Base-by-base conservation (phyloP, 2,797 vertebrate genomes). In the Delichon dasypus region DNA sequence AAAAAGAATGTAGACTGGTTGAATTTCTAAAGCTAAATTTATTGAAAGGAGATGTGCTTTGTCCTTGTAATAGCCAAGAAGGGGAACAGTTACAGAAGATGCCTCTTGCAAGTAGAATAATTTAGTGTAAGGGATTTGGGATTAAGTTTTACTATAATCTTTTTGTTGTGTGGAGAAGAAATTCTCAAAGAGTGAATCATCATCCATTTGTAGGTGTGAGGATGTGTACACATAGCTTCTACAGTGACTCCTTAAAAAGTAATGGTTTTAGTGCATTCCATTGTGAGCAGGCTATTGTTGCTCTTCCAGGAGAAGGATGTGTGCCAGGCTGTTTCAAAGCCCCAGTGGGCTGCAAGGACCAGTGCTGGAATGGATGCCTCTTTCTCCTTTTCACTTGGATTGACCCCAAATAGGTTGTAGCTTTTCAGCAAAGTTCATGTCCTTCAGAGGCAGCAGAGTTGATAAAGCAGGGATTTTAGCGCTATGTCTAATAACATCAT, bases 221-320 rank as follows among this genome's bases (percentile, higher is more conserved):
- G 22, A 4, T 29, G 8, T 11, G 9, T 13, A 21, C 8, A 6
- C 4, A 8, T 4, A 42, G 53, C 10, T 70, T 78, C 48, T 55
- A 11, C 25, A 75, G 29, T 9, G 27, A 32, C 5, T 3, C 0
- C 8, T 51, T 38, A n/a, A 38, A 58, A 80, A 19, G 6, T 9
- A 40, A 40, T 44, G 12, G 13, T 25, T 83, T 25, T 47, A 62
- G 1, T 38, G 44, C 40, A n/a, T 67, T 71, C 9, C 22, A 22
- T 7, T 4, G 20, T 10, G 19, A 60, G 25, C 1, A 27, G 4
- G 16, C 18, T 53, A 5, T 44, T 42, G 50, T 34, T 90, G 5
- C 21, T 10, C n/a, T 68, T 38, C 21, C 10, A 64, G n/a, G 6
- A 0, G 1, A 53, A 73, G 19, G 2, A 10, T n/a, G 16, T 17